Evolutionary conservation across 2,888 invertebrate species (phyloP), one percentile per base, ranked within the genome.

Genomic region (Monopis laevigella): DNA sequence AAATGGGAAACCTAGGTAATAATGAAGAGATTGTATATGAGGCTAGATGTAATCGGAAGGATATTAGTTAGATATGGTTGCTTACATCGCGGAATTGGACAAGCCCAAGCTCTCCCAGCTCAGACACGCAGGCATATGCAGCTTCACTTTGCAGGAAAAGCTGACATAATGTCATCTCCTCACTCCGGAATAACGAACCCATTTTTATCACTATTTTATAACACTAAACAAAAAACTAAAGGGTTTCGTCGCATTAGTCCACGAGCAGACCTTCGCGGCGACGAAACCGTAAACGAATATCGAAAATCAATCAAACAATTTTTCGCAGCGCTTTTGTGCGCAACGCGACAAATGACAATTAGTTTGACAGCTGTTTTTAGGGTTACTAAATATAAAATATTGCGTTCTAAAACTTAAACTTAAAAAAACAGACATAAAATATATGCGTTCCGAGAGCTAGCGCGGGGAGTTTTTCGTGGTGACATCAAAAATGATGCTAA

Each of bases 161-260:
- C 80, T 98, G 98, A 86, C 97, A 97, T 73, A 98, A 86, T 62
- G 94, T 92, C 98, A 99, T 98, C 84, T 97, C 95, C 77, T 98
- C 97, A 84, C 97, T 97, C 55, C 97, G 88, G 80, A 97, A 98
- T 66, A 98, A 84, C 65, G 94, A 92, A 70, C 92, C 92, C 93
- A 93, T 93, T 55, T 72, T 78, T 59, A 24, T n/a, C 34, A 26
- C 50, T 57, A 58, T 65, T 46, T 58, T 65, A 55, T 55, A 49
- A 54, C 50, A 58, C 58, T 60, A 48, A 35, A 40, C 55, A 53
- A 61, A 50, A 52, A 55, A 53, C 50, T 56, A 51, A 55, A 52
- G 36, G 55, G 60, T 54, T 58, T 56, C 68, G 77, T 69, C 77
- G 68, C 77, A 55, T 54, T 54, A 55, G 75, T 66, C 67, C 67